A percentile compares a stretch with the other conserved stretches of the same genome.
Evolutionary conservation across 2,888 invertebrate species (phyloP).

Genomic region (Agapostemon virescens): DNA sequence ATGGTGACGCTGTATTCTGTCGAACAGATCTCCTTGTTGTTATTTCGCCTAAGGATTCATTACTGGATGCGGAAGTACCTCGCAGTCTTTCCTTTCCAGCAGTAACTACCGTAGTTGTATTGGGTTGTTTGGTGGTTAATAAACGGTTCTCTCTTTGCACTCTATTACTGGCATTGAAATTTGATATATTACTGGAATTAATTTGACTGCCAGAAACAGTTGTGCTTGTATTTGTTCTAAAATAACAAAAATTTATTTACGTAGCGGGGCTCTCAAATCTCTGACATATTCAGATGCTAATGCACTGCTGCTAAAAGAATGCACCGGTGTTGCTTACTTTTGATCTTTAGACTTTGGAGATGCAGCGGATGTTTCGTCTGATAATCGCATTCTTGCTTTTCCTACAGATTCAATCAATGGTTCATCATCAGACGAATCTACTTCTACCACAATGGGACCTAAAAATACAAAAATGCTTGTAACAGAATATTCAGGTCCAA

Average conservation of each 20-base stretch:
- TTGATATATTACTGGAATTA: constrained; percentile 75
- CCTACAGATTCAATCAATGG: constrained; percentile 87
- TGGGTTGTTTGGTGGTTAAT: constrained; percentile 76
- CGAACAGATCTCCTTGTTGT: constrained; percentile 78
- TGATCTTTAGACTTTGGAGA: constrained; percentile 80
- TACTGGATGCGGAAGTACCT: constrained; percentile 76
- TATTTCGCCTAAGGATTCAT: constrained; percentile 76
- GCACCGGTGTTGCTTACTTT: constrained; percentile 73
- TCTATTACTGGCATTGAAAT: constrained; percentile 77
- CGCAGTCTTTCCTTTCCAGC: constrained; percentile 78
- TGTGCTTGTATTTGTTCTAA: constrained; percentile 73
- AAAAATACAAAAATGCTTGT: constrained; percentile 64
- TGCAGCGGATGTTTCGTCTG: constrained; percentile 75
- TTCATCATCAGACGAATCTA: constrained; percentile 90
- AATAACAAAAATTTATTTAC: constrained; percentile 65
- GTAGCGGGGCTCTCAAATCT: constrained; percentile 59
- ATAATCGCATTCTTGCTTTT: constrained; percentile 83
- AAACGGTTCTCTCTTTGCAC: constrained; percentile 78
- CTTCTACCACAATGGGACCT: constrained; percentile 84
- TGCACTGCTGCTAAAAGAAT: constrained; percentile 60
- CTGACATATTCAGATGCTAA: constrained; percentile 57
- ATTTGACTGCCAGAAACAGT: constrained; percentile 74
- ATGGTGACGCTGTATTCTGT: constrained; percentile 78
- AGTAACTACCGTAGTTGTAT: constrained; percentile 62
- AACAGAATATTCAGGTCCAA: constrained; percentile 44